Base-by-base conservation (phyloP, 2,797 vertebrate species). In the Sardinella longiceps region DNA sequence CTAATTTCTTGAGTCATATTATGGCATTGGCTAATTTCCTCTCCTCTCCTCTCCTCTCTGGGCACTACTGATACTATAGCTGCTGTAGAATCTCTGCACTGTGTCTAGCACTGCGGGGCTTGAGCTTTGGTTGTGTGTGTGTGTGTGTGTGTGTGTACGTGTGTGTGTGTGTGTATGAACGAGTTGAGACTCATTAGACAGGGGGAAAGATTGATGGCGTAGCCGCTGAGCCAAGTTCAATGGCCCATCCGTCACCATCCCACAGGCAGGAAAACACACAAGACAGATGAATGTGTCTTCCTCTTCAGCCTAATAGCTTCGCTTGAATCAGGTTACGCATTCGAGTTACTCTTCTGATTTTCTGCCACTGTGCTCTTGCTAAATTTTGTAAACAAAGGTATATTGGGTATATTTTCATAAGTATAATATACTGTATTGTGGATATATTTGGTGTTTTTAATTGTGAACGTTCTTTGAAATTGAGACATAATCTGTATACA, bases 211-310 rank as follows among this genome's bases (percentile, higher is more conserved):
- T 94, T 91, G 93, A 94, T 95, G 89, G 89, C 82, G 46, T 81
- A 85, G 84, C 81, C 30, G 3, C 89, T n/a, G 33, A 91, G 88
- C 89, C 95, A 94, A 94, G 93, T 95, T 95, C 94, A 94, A 92
- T 84, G 88, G 66, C 50, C 82, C 51, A 94, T 94, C 91, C 37
- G 89, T 94, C 94, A 93, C 80, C 86, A 92, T 94, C 91, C 6
- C 84, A 66, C 88, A 81, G 86, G 88, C 86, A 82, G 80, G 90
- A 91, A 86, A 89, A 85, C 84, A 50, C 89, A 90, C 83, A 92
- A 93, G 93, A 92, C 92, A 91, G 93, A 95, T 88, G 84, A 90
- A 94, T 93, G 23, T 88, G 84, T 83, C 87, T 87, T 87, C n/a
- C 39, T 86, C 25, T 66, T 46, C 50, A 81, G 77, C 80, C 11